Evolutionary conservation across 2,797 vertebrate genomes (phyloP), one percentile per base, ranked within the genome.

Genomic region (Momotus momota): DNA sequence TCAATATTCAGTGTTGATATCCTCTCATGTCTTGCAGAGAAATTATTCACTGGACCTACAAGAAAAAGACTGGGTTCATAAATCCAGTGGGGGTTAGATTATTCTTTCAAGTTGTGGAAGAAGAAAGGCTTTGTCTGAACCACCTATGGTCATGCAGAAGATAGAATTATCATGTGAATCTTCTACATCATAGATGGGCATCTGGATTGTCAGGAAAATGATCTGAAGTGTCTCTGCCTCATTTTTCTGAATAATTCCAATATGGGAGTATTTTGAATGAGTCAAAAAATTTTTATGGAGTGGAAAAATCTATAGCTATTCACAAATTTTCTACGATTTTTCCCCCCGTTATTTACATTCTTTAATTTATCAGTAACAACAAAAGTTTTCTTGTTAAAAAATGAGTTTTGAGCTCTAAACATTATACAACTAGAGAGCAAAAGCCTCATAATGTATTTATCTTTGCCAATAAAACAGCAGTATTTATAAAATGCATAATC

Each of bases 401-500:
- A 2, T 31, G 5, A 85, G 12, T 55, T 45, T 19, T 77, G 14
- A 23, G 23, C 26, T 74, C 6, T 60, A 78, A 81, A 48, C 14
- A 29, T 8, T n/a, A n/a, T 35, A 52, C 14, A 41, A 25, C 4
- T 52, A 20, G 8, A 61, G 3, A 85, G 9, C 4, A 49, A 21
- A 60, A 48, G 12, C 33, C 8, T 48, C 9, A 33, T 26, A 19
- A 45, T 48, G 9, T 83, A 81, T 87, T 90, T 88, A 77, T 74
- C 66, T 95, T 75, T 80, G 45, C 33, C 90, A 90, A 62, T 6
- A 91, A 61, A 94, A 49, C 3, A 72, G 5, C 3, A 7, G 0
- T 7, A 73, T 77, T 96, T 74, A 54, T 54, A 46, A 93, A 83
- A 83, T 62, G 31, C 51, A 78, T 86, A 75, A 12, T 45, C n/a